Evolutionary conservation across 2,113 vertebrate genomes (phyloP).

Genomic region (Varanus komodoensis): DNA sequence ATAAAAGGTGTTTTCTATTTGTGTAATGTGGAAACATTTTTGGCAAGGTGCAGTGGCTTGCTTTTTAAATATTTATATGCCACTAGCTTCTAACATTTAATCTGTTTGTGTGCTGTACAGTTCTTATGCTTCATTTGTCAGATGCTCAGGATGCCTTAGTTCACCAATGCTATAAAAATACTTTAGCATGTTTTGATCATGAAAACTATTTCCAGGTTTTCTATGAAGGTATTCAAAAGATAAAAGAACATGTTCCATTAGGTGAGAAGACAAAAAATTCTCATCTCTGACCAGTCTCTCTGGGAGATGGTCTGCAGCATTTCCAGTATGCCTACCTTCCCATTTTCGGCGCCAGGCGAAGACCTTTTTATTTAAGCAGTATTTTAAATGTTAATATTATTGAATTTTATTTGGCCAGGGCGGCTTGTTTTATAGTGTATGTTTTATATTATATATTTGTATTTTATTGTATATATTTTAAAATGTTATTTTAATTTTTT

Average conservation of each 20-base stretch:
- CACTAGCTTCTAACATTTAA: slow-evolving; percentile 5
- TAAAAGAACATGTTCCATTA: not conserved
- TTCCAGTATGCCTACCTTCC: fast-evolving
- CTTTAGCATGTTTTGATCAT: slow-evolving; percentile 12
- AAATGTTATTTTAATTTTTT: too few species aligned
- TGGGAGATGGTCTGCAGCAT: not conserved
- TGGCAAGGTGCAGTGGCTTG: not conserved
- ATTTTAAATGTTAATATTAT: too few species aligned
- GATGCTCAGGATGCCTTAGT: not conserved
- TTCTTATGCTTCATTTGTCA: slow-evolving; percentile 27
- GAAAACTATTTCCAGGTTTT: not conserved
- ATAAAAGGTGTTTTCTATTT: slow-evolving; percentile 4
- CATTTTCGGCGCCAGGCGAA: too few species aligned
- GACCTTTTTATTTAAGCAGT: too few species aligned
- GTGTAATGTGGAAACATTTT: not conserved
- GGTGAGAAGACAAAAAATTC: not conserved
- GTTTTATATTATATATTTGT: too few species aligned
- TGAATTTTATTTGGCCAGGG: too few species aligned
- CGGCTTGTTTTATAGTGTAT: too few species aligned
- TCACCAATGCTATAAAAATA: slow-evolving; percentile 25
- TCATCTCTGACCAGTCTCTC: fast-evolving
- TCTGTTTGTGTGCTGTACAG: slow-evolving; percentile 5
- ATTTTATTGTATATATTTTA: too few species aligned
- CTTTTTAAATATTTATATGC: slow-evolving; percentile 31
- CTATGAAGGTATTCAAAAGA: slow-evolving; percentile 1